Base-by-base conservation (phyloP, 2,797 vertebrate species). In the Pseudochaenichthys georgianus region DNA sequence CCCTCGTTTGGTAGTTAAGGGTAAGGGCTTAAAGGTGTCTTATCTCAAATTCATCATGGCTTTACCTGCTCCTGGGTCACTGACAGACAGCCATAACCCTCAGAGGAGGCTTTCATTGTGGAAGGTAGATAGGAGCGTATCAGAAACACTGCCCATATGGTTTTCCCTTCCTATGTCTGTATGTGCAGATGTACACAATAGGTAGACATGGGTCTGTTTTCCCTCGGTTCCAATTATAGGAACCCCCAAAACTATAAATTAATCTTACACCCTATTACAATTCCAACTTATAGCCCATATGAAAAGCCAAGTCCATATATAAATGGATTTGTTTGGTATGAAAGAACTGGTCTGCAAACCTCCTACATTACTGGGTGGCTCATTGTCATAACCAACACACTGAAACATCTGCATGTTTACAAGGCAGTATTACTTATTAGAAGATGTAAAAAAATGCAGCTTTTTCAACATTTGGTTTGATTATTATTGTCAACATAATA, bases 21-120 rank as follows among this genome's bases (percentile, higher is more conserved):
- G 60, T 71, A 61, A 81, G 77, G 84, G 80, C 86, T 90, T 92
- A 79, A 70, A 77, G 60, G 60, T 70, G 77, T 89, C 89, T 89
- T 91, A 92, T 93, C 91, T 88, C 60, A 74, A 84, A 90, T 86
- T 86, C 84, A 91, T 93, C 87, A 88, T 68, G 75, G 78, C 77
- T 82, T 83, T 72, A 79, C 81, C 81, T 73, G 87, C 70, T 82
- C 78, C 46, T 46, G 84, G 86, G 91, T 93, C 87, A 86, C 82
- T 86, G 81, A 78, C 54, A 43, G 82, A 74, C 68, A 64, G 86
- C 77, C 66, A 70, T 84, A 87, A 85, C 87, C 84, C 71, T 85
- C 86, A 82, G 82, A 84, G 72, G 59, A 42, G 65, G 51, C 78
- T 82, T 83, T 74, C 71, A 83, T 86, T 90, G 78, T 82, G 72